Evolutionary conservation across 1,140 invertebrate genomes (phyloP), one percentile per base, ranked within the genome.

Genomic region (Bacillus rossius): DNA sequence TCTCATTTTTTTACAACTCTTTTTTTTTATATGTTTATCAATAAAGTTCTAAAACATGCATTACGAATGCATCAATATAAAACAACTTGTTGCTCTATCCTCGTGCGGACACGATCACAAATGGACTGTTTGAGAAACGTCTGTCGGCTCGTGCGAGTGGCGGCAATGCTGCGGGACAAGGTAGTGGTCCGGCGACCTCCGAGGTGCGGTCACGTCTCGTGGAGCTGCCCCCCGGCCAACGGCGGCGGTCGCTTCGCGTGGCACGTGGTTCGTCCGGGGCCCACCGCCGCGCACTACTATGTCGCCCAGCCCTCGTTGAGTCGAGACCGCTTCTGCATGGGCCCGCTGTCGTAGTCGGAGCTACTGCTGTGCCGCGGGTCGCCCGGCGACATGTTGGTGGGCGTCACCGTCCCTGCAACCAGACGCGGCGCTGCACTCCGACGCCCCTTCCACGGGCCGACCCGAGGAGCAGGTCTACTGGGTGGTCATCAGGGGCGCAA

Each of bases 221-320:
- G 25, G 16, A 50, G 8, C 14, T 17, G 13, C 37, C 16, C 20
- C 26, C 25, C n/a, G 23, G 26, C 37, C 37, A 8, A 29, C 48
- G 37, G 29, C n/a, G n/a, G n/a, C 16, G 25, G n/a, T 50, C 48
- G 34, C 48, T 29, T 50, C 16, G 8, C 25, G 20, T 29, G 48
- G 37, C 37, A 25, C 48, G 34, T 17, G 48, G 34, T n/a, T 29
- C 3, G 37, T 25, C n/a, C 23, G 48, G 37, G 25, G 25, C 23
- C n/a, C 20, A 29, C 48, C 48, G 23, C 25, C 25, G 16, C 37
- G n/a, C 48, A 22, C 40, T 34, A 57, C 78, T 90, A 92, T 83
- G 89, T 89, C 69, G 87, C 82, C 90, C 91, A 93, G 62, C 85
- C 84, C 69, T 92, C 91, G 25, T 82, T 83, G 70, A 92, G 84